Percentiles rank a stretch among this genome's conserved stretches.
These are phyloP conservation scores for Varecia variegata DNA, from an alignment of 2,797 vertebrate genomes.

Conservation along the genomic window DNA sequence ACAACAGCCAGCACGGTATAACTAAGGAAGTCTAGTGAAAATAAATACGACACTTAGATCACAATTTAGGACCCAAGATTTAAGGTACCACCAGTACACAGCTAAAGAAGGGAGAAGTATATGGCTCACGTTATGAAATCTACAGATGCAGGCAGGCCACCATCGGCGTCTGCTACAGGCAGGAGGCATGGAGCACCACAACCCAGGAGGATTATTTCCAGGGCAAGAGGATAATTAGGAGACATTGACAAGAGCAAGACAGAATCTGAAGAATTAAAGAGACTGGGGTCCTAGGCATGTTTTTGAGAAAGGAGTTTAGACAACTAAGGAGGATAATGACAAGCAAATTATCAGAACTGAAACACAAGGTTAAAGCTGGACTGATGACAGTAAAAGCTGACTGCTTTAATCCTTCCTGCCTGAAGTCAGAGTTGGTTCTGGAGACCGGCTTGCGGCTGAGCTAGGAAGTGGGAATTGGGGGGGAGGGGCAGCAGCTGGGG, in stretches of 20 bases:
- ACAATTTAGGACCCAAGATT: background rate
- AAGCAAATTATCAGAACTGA: background rate
- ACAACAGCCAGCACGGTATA: background rate
- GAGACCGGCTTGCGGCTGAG: background rate
- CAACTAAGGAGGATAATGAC: background rate
- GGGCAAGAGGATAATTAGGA: background rate
- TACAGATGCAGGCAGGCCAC: background rate
- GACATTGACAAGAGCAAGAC: background rate
- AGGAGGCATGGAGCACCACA: accelerated
- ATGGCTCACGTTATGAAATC: background rate
- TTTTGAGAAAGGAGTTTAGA: background rate
- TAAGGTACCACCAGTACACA: background rate
- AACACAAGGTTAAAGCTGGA: background rate
- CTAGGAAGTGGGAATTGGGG: background rate
- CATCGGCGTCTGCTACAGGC: background rate
- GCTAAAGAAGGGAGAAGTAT: background rate
- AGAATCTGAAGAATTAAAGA: background rate
- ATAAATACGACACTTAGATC: background rate
- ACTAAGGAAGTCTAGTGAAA: background rate
- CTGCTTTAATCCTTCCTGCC: background rate
- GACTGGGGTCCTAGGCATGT: background rate
- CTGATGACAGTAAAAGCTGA: background rate
- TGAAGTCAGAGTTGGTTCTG: background rate
- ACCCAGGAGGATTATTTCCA: background rate
- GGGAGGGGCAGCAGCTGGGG: background rate